Evolutionary conservation across 2,888 invertebrate species (phyloP).

Genomic region (Camponotus fellah): DNA sequence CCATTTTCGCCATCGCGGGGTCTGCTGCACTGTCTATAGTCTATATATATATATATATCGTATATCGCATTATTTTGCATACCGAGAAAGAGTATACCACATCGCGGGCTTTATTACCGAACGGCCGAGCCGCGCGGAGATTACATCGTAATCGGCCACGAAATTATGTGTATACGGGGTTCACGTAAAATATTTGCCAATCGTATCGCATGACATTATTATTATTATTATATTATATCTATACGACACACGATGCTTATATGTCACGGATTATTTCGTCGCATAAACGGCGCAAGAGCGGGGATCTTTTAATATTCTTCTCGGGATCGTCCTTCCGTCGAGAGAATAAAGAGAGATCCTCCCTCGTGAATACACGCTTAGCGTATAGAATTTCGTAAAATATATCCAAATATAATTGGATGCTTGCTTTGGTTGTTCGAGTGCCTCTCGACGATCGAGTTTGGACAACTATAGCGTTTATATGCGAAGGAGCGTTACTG

Average conservation of each 20-base stretch:
- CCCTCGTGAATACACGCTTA: not conserved
- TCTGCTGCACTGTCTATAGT: conserved; percentile 5
- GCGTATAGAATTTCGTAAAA: not conserved
- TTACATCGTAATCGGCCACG: conserved; percentile 41
- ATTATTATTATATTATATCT: not conserved
- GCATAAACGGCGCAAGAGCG: conserved; percentile 16
- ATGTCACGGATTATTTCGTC: not conserved
- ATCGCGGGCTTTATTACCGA: conserved; percentile 46
- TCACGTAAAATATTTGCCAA: conserved; percentile 42
- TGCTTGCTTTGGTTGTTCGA: not conserved
- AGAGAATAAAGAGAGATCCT: not conserved
- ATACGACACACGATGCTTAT: not conserved
- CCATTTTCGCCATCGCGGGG: conserved; percentile 45
- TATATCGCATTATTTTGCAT: conserved; percentile 54
- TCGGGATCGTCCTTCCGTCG: not conserved
- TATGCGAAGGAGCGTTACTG: not conserved
- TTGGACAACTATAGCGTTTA: not conserved
- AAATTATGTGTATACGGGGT: conserved; percentile 40
- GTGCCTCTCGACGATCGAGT: not conserved
- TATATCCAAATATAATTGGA: conserved; percentile 10
- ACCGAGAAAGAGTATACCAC: conserved; percentile 40
- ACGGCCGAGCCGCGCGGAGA: conserved; percentile 24
- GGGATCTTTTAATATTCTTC: conserved; percentile 10
- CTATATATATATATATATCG: not conserved
- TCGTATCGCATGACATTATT: conserved; percentile 19